Conservation (phyloP, 1,140 invertebrate genomes). For the Drosophila takahashii region DNA sequence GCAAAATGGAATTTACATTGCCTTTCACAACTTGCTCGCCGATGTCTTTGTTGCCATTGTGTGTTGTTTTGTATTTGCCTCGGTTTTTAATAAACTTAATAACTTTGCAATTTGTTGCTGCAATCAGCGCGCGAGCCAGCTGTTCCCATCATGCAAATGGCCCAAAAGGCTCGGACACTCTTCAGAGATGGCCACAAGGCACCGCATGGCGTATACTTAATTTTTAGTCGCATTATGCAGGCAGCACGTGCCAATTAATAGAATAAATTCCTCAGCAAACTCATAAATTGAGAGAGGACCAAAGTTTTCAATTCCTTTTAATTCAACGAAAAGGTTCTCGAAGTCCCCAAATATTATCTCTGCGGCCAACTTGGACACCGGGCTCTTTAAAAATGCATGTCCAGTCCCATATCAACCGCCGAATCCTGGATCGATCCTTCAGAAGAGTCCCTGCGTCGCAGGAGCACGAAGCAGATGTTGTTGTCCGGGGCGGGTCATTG, state of each 20-base stretch:
- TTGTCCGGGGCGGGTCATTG: slow-evolving; percentile 8
- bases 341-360: slow-evolving; percentile 3
- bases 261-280: slow-evolving; percentile 11
- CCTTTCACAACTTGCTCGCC: slow-evolving; percentile 33
- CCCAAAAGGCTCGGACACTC: slow-evolving; percentile 24
- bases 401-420: slow-evolving; percentile 13
- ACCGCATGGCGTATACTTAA: slow-evolving; percentile 73
- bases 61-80: slow-evolving; percentile 27
- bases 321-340: slow-evolving; percentile 21
- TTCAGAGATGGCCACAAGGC: slow-evolving; percentile 12
- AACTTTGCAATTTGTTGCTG: slow-evolving; percentile 80
- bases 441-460: neutral
- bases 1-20: slow-evolving; percentile 68
- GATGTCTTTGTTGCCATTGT: slow-evolving; percentile 50
- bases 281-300: slow-evolving; percentile 15
- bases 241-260: slow-evolving; percentile 47
- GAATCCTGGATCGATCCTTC: slow-evolving; percentile 34
- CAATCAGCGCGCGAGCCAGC: slow-evolving; percentile 62
- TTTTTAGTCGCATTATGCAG: slow-evolving; percentile 51
- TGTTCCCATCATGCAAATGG: slow-evolving; percentile 49
- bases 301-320: slow-evolving; percentile 8
- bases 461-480: slow-evolving; percentile 10
- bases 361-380: neutral
- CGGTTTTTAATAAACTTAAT: slow-evolving; percentile 80
- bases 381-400: slow-evolving; percentile 33